These are phyloP conservation scores for Balearica regulorum DNA, from an alignment of 2,797 vertebrate species.

Conservation along the genomic window DNA sequence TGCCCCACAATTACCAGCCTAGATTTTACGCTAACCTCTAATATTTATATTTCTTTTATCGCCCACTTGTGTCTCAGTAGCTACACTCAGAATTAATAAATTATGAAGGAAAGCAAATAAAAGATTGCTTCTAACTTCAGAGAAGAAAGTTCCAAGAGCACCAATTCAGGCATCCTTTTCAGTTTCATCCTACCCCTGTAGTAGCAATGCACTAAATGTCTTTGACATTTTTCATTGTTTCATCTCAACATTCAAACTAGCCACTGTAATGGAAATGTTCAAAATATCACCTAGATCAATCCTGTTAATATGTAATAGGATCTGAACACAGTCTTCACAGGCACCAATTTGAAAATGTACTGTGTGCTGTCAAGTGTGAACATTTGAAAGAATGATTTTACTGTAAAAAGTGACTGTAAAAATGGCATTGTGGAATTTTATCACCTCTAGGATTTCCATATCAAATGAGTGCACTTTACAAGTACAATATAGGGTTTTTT, in stretches of 20 bases:
- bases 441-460: conserved; percentile 34
- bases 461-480: conserved; percentile 21
- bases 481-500: background rate
- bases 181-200: background rate
- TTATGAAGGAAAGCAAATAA: conserved; percentile 8
- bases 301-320: conserved; percentile 21
- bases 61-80: background rate
- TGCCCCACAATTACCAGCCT: background rate
- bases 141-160: conserved; percentile 24
- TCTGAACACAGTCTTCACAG: conserved; percentile 40
- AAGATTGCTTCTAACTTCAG: background rate
- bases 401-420: conserved; percentile 20
- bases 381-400: conserved; percentile 36
- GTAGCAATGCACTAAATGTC: background rate
- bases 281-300: conserved; percentile 51
- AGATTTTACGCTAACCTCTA: background rate
- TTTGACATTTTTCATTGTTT: conserved; percentile 55
- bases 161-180: background rate
- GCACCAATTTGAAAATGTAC: conserved; percentile 29
- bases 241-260: conserved; percentile 44
- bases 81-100: conserved; percentile 19
- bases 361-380: conserved; percentile 11
- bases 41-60: conserved; percentile 19
- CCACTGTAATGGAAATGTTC: conserved; percentile 16
- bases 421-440: conserved; percentile 36